Percentiles rank a stretch among this genome's conserved stretches.
Conservation (phyloP, 2,113 vertebrate species). For the Melanostigma gelatinosum region DNA sequence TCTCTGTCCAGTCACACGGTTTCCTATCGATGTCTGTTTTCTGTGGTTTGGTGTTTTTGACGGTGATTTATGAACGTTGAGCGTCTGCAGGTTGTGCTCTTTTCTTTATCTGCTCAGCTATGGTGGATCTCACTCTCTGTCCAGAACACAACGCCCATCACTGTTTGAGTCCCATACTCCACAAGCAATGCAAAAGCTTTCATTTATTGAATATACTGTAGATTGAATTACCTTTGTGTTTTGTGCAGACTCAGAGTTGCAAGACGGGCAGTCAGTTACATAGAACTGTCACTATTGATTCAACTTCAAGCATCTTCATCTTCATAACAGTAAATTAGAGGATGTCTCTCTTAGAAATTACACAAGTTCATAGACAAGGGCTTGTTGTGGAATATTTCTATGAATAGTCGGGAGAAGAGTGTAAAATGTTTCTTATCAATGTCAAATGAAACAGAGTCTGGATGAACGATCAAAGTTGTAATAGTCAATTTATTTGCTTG, state of each 20-base stretch:
- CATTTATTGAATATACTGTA: neutral
- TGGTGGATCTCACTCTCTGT: neutral
- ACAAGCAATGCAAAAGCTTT: neutral
- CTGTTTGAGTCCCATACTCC: neutral
- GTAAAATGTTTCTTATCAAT: too few relatives aligned
- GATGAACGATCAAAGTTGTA: too few relatives aligned
- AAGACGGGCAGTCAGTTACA: neutral
- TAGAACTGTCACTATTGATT: neutral
- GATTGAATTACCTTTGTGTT: neutral
- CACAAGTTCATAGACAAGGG: neutral
- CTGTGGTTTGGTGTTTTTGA: neutral
- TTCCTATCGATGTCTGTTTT: neutral
- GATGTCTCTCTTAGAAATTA: neutral
- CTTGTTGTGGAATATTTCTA: too few relatives aligned
- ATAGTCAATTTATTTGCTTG: too few relatives aligned
- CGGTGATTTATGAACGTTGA: too few relatives aligned
- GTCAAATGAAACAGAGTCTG: too few relatives aligned
- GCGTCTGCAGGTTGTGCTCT: neutral
- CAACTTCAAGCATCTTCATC: neutral
- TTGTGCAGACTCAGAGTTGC: neutral
- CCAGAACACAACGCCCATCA: neutral
- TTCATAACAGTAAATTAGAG: neutral
- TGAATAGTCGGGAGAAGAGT: too few relatives aligned
- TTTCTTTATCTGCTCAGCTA: neutral
- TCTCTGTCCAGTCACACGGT: neutral